Evolutionary conservation across 2,797 vertebrate genomes (phyloP), one percentile per base, ranked within the genome.

Genomic region (Rhyacichthys aspro): DNA sequence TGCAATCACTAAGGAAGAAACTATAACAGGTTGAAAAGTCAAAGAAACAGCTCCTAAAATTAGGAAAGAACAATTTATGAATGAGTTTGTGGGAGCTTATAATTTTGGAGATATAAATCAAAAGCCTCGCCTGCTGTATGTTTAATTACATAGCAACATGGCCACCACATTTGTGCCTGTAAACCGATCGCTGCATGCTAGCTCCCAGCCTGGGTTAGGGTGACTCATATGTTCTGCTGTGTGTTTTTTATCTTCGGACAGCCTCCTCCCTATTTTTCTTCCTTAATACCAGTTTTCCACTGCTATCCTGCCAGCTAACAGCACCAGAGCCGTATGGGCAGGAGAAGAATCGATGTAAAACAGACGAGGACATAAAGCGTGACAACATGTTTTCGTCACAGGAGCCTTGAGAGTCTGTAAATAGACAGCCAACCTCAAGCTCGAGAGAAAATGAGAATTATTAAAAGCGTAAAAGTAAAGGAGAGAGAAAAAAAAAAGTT

Each of bases 101-200:
- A 72, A 81, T 85, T 64, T 66, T 63, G 67, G 78, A 56, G 81
- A 70, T 63, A 37, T 76, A 78, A 85, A 62, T 63, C 65, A 19
- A 46, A 59, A 23, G 60, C 62, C 57, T 33, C 14, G 49, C 55
- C 74, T 56, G 68, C 71, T 70, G 55, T 52, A 71, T 45, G 59
- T 78, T 78, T 88, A 88, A 87, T 87, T 79, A 84, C 81, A 89
- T 79, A 77, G 88, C 77, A 88, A 88, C 88, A 82, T 33, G 68
- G 72, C 71, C 71, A 59, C 75, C 57, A 11, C 1, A 2, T 11
- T 9, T 42, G 56, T 67, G 83, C 75, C 83, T 81, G 75, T 3
- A 55, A 59, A 63, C 45, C 16, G 16, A 65, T 57, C 1, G 56
- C 59, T 19, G 65, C 59, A 3, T 28, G 65, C 72, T 34, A 36